Conservation (phyloP, 1,140 invertebrate genomes). For the Sycophaga agraensis region DNA sequence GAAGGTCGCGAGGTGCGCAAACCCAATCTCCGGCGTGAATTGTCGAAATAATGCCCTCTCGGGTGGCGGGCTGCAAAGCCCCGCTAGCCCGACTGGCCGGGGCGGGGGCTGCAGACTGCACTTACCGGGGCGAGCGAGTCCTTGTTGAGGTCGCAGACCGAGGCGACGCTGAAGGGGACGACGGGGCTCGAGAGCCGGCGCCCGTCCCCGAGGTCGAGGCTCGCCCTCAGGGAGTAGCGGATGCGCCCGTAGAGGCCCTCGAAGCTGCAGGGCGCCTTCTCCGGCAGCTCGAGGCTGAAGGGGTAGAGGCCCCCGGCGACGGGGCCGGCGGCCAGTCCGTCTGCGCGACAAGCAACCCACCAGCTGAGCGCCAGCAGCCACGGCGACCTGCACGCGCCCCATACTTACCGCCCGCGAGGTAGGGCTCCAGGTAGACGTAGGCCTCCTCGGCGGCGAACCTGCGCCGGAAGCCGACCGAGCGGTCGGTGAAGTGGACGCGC, state of each 20-base stretch:
- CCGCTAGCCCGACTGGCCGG: no score
- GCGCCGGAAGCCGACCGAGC: conserved; percentile 39
- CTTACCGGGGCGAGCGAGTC: conserved; percentile 41
- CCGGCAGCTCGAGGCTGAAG: conserved; percentile 40
- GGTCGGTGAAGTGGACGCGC: conserved; percentile 42
- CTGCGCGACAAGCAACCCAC: conserved; percentile 9
- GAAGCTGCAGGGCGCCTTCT: conserved; percentile 43
- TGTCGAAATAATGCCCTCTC: no score
- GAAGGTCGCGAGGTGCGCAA: no score
- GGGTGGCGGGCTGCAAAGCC: no score
- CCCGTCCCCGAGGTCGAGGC: conserved; percentile 27
- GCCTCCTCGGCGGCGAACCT: conserved; percentile 37
- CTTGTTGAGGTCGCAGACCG: conserved; percentile 40
- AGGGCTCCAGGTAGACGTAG: conserved; percentile 38
- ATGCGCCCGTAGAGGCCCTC: conserved; percentile 46
- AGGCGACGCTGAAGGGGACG: conserved; percentile 41
- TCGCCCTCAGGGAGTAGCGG: conserved; percentile 42
- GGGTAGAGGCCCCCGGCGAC: conserved; percentile 36
- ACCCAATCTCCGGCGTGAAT: no score
- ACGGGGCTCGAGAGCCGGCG: conserved; percentile 31
- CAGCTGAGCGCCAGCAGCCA: neutral
- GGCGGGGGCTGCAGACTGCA: no score
- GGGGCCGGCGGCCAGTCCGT: conserved; percentile 27
- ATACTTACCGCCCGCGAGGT: conserved; percentile 37
- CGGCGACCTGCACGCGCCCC: neutral